Percentiles rank a stretch among this genome's conserved stretches.
phyloP scores from a whole-genome alignment of 1,140 invertebrate genomes.

The Chironomus tepperi region DNA sequence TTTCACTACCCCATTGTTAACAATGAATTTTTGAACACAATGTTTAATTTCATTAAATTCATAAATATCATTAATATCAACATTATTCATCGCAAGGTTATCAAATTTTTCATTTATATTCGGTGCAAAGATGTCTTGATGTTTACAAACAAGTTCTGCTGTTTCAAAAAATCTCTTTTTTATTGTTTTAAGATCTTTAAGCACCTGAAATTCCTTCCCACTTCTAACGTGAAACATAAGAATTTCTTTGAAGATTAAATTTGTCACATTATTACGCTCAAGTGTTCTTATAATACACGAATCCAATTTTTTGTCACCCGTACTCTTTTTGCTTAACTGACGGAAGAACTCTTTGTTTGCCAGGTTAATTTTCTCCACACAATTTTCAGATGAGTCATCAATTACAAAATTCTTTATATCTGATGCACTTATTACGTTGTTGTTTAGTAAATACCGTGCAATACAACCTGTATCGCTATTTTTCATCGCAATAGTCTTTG shows the following conservation, averaged over 20 bases:
- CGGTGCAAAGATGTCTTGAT: conserved; percentile 17
- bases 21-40: background rate
- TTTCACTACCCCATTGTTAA: background rate
- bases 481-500: background rate
- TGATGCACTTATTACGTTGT: background rate
- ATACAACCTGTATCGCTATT: background rate
- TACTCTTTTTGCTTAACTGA: background rate
- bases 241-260: conserved; percentile 20
- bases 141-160: background rate
- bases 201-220: background rate
- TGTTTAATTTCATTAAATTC: conserved; percentile 15
- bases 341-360: background rate
- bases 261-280: background rate
- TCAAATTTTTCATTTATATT: conserved; percentile 21
- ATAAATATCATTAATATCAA: conserved; percentile 17
- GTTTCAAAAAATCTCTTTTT: background rate
- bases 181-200: conserved; percentile 12
- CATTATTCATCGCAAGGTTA: background rate
- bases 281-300: background rate
- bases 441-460: background rate
- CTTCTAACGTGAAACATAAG: background rate
- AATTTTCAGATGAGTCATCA: background rate
- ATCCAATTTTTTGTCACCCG: conserved; percentile 6
- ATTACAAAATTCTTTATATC: background rate
- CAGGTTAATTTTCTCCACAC: conserved; percentile 2